A percentile compares a stretch with the other conserved stretches of the same genome.
These are phyloP conservation scores for Tipula helvola DNA, from an alignment of 2,888 invertebrate genomes.

Conservation along the genomic window DNA sequence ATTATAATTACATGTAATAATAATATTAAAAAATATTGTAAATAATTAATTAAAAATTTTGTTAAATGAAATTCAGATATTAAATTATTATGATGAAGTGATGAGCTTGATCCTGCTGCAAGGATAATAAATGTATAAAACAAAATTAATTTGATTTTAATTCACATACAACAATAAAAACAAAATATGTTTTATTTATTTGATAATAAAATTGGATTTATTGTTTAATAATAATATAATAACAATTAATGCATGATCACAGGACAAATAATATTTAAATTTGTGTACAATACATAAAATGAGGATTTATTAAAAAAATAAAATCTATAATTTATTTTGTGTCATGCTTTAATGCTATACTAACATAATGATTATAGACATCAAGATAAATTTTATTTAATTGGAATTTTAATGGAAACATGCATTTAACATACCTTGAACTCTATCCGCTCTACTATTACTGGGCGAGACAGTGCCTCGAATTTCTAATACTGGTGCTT, in stretches of 20 bases:
- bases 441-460: constrained; percentile 52
- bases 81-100: neutral
- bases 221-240: neutral
- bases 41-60: constrained; percentile 5
- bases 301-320: neutral
- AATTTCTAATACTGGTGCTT: constrained; percentile 55
- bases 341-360: neutral
- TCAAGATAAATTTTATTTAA: neutral
- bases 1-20: neutral
- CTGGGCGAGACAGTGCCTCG: constrained; percentile 45
- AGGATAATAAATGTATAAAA: neutral
- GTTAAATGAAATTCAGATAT: neutral
- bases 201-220: neutral
- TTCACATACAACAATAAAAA: neutral
- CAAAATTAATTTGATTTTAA: neutral
- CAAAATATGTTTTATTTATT: neutral
- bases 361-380: neutral
- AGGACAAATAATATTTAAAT: neutral
- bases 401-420: neutral
- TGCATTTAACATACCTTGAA: constrained; percentile 42
- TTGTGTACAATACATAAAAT: neutral
- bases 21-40: neutral
- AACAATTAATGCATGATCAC: neutral
- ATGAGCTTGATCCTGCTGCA: constrained; percentile 9
- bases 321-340: neutral